Evolutionary conservation across 2,888 invertebrate genomes (phyloP), one percentile per base, ranked within the genome.

Genomic region (Frankliniella intonsa): DNA sequence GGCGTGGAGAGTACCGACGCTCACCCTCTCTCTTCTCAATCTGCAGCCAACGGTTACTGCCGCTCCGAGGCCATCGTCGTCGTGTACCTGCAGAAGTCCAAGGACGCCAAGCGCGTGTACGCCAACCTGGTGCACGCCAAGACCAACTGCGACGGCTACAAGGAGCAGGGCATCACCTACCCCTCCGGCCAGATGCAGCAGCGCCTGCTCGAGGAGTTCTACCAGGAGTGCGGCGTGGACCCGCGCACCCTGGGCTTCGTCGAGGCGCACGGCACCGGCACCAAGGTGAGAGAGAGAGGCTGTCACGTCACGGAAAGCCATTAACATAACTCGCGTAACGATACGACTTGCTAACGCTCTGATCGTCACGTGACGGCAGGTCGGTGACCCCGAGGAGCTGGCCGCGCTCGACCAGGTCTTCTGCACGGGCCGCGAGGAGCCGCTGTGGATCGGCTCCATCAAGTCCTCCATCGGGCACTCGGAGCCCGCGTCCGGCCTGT

Each of bases 401-500:
- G 90, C 92, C 84, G 94, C 96, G 0, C 92, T 98, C 81, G 94
- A 95, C 81, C 93, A 93, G 85, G 91, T 95, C 55, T 92, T 97
- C 87, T 94, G 94, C 86, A 90, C 91, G 8, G 92, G 92, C 38
- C 90, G 97, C n/a, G 91, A 90, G 0, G 92, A 91, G 0, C 94
- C 97, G 0, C 90, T 97, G 0, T 88, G 92, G 81, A 94, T 98
- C 83, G 98, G 98, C 1, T 96, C 97, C 0, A 93, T 97, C 55
- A 98, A 98, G 87, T 97, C 97, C 0, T 98, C 97, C 88, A 91
- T 97, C 87, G 98, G 98, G 0, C 98, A 98, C 88, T 92, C 95
- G 0, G 98, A 98, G 87, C 94, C 97, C 0, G 92, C 92, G 1
- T 94, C 95, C 9, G 95, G 96, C 12, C 89, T 97, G 1, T 95